phyloP scores from a whole-genome alignment of 64 coral and sea anemone genomes.

The Exaiptasia diaphana region DNA sequence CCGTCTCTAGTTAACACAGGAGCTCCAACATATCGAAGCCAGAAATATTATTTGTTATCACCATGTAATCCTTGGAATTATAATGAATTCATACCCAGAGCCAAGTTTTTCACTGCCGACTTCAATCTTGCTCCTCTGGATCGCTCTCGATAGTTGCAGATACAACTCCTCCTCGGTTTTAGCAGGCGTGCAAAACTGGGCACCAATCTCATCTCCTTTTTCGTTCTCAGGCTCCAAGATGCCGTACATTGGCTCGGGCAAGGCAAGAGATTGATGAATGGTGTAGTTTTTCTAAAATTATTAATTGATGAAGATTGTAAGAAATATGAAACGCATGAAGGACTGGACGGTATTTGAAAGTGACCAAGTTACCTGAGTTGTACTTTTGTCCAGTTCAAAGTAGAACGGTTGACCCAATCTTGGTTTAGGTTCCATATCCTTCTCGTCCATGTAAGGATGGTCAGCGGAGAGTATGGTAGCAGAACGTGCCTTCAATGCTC shows the following conservation, averaged over 20 bases:
- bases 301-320: not conserved
- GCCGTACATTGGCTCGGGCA: slow-evolving; percentile 17
- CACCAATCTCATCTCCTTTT: not conserved
- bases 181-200: not conserved
- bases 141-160: not conserved
- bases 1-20: too few relatives aligned
- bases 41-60: too few relatives aligned
- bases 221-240: not conserved
- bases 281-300: not conserved
- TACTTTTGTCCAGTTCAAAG: not conserved
- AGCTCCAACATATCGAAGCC: too few relatives aligned
- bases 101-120: slow-evolving; percentile 3
- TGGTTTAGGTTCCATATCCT: not conserved
- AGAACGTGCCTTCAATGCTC: not conserved
- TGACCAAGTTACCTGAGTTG: not conserved
- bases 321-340: not conserved
- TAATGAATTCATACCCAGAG: not conserved
- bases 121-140: not conserved
- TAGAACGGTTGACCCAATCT: not conserved
- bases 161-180: not conserved
- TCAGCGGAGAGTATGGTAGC: not conserved
- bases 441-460: slow-evolving; percentile 1
- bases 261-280: not conserved
- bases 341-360: not conserved
- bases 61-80: too few relatives aligned